Base-by-base conservation (phyloP, 2,888 invertebrate genomes). In the Cremastinae sp. region DNA sequence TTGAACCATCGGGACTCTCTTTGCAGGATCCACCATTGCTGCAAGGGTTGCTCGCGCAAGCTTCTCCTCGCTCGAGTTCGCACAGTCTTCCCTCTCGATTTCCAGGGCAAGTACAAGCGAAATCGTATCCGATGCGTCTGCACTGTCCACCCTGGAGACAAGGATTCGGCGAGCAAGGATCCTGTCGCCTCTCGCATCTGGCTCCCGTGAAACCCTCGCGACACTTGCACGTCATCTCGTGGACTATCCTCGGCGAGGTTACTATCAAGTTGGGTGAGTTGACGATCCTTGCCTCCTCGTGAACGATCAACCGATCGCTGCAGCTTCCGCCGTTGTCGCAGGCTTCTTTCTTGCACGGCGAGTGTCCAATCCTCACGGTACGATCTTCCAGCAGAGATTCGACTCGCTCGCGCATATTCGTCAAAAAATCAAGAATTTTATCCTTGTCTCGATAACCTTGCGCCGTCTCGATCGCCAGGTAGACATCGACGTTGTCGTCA, bases 1-100 rank as follows among this genome's bases (percentile, higher is more conserved):
- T 95, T 28, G 95, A 95, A 55, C 95, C 95, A 84, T 97, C 96
- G 0, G 95, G 94, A 85, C 96, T 96, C 86, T 96, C 96, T 81
- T 96, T 94, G 83, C 98, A 98, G 0, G 96, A 96, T 1, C 97
- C 98, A 7, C 97, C 97, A 87, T 98, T 97, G 83, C 94, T 93
- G 87, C 98, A 98, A 0, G 97, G 97, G 85, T 95, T 95, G 61
- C 93, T 94, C 61, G 94, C 94, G 86, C 97, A 98, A 0, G 94
- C 95, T 83, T 96, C 96, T 37, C 96, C 95, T 81, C 94, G 92
- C 87, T 97, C 96, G 64, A 94, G 88, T 86, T 98, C 96, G 86
- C 97, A 97, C 28, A 94, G 92, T 86, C 94, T 94, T 0, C 97
- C 97, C 86, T 96, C 95, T 73, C 95, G 93, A 66, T 94, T 92